A percentile compares a stretch with the other conserved stretches of the same genome.
phyloP scores from a whole-genome alignment of 2,113 vertebrate genomes.

The Lasiurus borealis region DNA sequence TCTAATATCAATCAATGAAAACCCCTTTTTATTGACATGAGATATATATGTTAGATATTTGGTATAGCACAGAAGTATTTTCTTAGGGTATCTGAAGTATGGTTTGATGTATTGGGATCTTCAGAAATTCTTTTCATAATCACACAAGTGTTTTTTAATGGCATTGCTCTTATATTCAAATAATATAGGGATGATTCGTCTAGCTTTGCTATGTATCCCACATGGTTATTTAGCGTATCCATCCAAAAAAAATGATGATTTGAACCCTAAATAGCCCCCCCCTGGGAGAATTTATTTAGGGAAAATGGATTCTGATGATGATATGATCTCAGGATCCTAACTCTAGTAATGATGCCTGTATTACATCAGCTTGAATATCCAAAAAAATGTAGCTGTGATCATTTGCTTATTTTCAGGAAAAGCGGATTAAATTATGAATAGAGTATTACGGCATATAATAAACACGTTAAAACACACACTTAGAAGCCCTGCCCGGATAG shows the following conservation, averaged over 20 bases:
- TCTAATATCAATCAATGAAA: constrained; percentile 17
- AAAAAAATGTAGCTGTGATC: constrained; percentile 3
- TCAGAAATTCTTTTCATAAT: constrained; percentile 20
- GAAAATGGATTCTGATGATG: not conserved
- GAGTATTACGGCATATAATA: not conserved
- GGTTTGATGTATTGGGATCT: not conserved
- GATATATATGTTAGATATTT: not conserved
- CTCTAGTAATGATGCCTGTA: not conserved
- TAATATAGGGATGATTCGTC: not conserved
- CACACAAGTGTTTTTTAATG: not conserved
- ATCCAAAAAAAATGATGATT: not conserved
- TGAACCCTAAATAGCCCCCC: not conserved
- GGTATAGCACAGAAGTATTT: not conserved
- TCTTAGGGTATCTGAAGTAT: not conserved
- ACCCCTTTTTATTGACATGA: not conserved
- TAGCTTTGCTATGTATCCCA: not conserved
- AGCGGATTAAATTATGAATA: constrained; percentile 28
- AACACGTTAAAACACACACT: not conserved
- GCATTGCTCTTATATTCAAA: not conserved
- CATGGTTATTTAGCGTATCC: not conserved
- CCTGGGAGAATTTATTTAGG: not conserved
- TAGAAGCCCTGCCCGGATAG: not conserved
- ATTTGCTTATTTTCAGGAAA: constrained; percentile 32
- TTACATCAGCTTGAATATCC: not conserved
- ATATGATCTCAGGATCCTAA: not conserved